phyloP scores from a whole-genome alignment of 2,797 vertebrate genomes.

The Myripristis murdjan region DNA sequence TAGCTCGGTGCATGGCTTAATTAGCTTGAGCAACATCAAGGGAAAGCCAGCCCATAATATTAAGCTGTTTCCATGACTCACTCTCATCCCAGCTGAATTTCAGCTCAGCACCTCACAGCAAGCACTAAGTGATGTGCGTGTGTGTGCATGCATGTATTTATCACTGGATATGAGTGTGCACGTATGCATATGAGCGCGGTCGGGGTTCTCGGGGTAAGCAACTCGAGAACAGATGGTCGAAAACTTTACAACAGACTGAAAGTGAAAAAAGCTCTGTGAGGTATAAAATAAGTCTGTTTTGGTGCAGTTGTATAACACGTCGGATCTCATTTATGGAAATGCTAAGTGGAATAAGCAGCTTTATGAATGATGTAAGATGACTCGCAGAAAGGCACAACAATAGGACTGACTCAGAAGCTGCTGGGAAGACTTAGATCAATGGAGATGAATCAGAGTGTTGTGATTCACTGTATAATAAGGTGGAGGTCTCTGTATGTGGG shows the following conservation, averaged over 20 bases:
- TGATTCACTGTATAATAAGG: constrained; percentile 56
- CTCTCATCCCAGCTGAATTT: constrained; percentile 64
- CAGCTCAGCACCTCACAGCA: constrained; percentile 40
- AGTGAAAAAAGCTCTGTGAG: background rate
- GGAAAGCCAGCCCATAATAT: constrained; percentile 66
- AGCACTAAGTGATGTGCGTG: background rate
- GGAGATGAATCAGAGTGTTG: constrained; percentile 52
- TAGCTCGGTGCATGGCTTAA: constrained; percentile 65
- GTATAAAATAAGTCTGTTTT: background rate
- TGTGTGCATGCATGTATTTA: constrained; percentile 5
- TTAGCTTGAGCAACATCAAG: constrained; percentile 80
- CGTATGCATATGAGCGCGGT: background rate
- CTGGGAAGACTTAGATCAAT: constrained; percentile 61
- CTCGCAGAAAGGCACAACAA: constrained; percentile 49
- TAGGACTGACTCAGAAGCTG: constrained; percentile 51
- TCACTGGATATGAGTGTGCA: background rate
- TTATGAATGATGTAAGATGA: constrained; percentile 69
- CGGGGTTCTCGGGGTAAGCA: background rate
- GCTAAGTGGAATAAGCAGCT: constrained; percentile 53
- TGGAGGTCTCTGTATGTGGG: constrained; percentile 13
- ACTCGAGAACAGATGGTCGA: background rate
- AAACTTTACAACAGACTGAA: constrained; percentile 24
- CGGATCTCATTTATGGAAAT: constrained; percentile 39
- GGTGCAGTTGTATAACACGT: constrained; percentile 25
- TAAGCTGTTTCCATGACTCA: constrained; percentile 73